phyloP scores from a whole-genome alignment of 2,113 vertebrate genomes.

The Macrotus californicus region DNA sequence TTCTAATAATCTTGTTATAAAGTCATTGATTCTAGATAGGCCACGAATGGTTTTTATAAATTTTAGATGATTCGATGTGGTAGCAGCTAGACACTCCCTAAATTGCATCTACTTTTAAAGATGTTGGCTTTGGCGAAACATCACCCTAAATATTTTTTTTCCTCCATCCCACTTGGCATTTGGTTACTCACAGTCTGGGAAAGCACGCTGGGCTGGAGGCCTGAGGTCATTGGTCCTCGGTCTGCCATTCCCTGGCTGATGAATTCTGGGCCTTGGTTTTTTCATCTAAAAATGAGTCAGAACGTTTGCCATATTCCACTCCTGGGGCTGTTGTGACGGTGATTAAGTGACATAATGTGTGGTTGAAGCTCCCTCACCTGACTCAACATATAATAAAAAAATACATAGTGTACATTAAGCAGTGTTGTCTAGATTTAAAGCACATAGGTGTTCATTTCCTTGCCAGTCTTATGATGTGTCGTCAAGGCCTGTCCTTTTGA shows the following conservation, averaged over 20 bases:
- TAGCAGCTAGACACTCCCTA: neutral
- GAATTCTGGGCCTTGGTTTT: neutral
- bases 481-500: neutral
- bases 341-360: neutral
- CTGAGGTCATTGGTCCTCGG: neutral
- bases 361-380: neutral
- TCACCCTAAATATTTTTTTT: neutral
- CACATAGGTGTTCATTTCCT: neutral
- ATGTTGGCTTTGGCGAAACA: neutral
- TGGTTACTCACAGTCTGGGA: neutral
- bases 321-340: no score
- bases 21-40: neutral
- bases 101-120: neutral
- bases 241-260: neutral
- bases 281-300: neutral
- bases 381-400: neutral
- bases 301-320: neutral
- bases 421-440: neutral
- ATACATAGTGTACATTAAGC: rapidly evolving
- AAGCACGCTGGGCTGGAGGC: neutral
- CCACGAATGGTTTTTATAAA: neutral
- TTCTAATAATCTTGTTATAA: neutral
- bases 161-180: neutral
- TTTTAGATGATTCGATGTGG: neutral
- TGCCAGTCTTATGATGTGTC: neutral